phyloP scores from a whole-genome alignment of 2,797 vertebrate species.

The Tamandua tetradactyla region DNA sequence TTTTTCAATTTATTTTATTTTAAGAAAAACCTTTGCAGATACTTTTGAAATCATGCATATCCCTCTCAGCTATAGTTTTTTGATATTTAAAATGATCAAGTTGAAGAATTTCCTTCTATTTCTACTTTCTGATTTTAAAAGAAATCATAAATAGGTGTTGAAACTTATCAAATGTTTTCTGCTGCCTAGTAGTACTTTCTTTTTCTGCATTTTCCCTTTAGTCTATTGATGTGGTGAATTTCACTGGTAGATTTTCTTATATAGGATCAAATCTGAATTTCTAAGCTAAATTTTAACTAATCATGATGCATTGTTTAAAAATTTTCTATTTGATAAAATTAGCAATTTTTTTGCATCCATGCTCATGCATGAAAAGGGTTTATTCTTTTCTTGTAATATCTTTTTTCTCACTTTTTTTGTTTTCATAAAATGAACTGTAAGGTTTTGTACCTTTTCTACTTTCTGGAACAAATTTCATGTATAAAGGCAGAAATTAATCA shows the following conservation, averaged over 20 bases:
- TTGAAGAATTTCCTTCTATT: neutral
- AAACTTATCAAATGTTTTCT: neutral
- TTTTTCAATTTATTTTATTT: no score
- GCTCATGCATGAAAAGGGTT: neutral
- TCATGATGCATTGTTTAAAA: neutral
- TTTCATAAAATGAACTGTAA: neutral
- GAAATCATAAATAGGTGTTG: neutral
- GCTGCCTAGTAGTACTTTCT: neutral
- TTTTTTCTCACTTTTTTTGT: neutral
- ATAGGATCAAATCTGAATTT: neutral
- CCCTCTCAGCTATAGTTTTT: neutral
- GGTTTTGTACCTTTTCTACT: neutral
- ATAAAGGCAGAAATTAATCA: neutral
- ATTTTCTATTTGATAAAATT: neutral
- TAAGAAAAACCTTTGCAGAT: no score
- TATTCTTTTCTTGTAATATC: no score
- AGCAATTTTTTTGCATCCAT: neutral
- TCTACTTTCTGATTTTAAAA: neutral
- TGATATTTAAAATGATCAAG: neutral
- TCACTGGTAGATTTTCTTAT: neutral
- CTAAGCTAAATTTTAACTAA: conserved; percentile 16
- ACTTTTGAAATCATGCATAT: no score
- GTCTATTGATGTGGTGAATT: neutral
- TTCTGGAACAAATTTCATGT: neutral
- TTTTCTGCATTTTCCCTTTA: neutral